phyloP scores from a whole-genome alignment of 2,797 vertebrate species.

The Buphagus erythrorhynchus region DNA sequence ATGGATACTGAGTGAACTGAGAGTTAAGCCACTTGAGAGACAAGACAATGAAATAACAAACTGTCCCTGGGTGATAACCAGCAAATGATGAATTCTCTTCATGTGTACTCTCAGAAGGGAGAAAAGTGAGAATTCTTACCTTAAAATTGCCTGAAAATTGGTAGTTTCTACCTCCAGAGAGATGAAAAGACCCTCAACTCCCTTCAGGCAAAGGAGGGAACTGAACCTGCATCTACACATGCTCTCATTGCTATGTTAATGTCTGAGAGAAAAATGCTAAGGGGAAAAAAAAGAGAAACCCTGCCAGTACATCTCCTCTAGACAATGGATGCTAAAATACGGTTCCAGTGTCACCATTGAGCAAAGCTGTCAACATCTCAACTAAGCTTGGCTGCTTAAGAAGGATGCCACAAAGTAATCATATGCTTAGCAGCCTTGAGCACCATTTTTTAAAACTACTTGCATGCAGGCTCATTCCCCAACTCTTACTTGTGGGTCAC shows the following conservation, averaged over 20 bases:
- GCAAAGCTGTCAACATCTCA: neutral
- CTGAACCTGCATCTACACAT: neutral
- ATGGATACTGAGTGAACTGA: neutral
- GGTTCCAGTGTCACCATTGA: fast-evolving
- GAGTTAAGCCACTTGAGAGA: neutral
- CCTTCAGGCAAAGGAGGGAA: neutral
- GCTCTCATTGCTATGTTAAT: neutral
- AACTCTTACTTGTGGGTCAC: neutral
- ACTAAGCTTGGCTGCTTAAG: neutral
- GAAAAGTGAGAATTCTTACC: neutral
- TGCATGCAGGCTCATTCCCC: neutral
- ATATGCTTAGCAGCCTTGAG: neutral
- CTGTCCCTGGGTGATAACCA: neutral
- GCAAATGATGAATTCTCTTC: neutral
- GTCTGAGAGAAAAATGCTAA: neutral
- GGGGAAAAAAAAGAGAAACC: fast-evolving
- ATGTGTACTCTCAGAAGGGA: neutral
- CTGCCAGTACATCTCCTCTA: neutral
- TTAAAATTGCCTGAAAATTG: neutral
- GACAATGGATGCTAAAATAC: neutral
- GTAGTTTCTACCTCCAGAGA: neutral
- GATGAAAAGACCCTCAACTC: neutral
- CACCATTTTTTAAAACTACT: neutral
- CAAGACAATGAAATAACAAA: neutral
- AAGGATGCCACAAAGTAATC: neutral